These are phyloP conservation scores for Nannoperca obscura DNA, from an alignment of 2,797 vertebrate genomes.

Conservation along the genomic window DNA sequence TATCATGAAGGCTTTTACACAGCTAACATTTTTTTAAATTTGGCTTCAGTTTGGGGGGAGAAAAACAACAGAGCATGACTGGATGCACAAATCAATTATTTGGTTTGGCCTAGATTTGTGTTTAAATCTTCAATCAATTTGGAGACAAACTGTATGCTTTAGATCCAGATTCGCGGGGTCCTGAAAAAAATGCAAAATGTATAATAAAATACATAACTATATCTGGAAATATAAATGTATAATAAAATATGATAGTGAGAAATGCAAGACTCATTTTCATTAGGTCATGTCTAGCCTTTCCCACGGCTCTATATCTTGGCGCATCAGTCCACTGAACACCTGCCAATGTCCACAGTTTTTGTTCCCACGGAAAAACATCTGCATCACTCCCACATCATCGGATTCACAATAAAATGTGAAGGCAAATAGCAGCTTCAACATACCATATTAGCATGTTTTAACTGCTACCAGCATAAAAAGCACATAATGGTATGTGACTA, in stretches of 20 bases:
- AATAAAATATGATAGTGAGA: background rate
- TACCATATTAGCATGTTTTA: conserved; percentile 36
- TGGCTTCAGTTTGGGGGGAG: background rate
- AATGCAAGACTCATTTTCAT: background rate
- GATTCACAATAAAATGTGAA: conserved; percentile 25
- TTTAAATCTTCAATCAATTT: background rate
- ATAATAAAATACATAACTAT: background rate
- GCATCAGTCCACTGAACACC: conserved; percentile 38
- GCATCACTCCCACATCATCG: conserved; percentile 33
- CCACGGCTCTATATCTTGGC: background rate
- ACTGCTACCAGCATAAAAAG: conserved; percentile 2
- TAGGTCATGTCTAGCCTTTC: background rate
- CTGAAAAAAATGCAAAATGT: background rate
- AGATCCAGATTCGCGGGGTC: background rate
- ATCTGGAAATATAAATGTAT: background rate
- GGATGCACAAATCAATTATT: background rate
- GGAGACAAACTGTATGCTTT: background rate
- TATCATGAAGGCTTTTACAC: conserved; percentile 1
- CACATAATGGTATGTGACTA: background rate
- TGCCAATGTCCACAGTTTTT: conserved; percentile 35
- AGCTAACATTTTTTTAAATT: background rate
- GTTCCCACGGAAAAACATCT: conserved; percentile 42
- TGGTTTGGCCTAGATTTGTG: background rate
- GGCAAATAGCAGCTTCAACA: conserved; percentile 21
- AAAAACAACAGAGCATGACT: background rate